A percentile compares a stretch with the other conserved stretches of the same genome.
These are phyloP conservation scores for Peromyscus aztecus DNA, from an alignment of 2,797 vertebrate species.

Conservation along the genomic window DNA sequence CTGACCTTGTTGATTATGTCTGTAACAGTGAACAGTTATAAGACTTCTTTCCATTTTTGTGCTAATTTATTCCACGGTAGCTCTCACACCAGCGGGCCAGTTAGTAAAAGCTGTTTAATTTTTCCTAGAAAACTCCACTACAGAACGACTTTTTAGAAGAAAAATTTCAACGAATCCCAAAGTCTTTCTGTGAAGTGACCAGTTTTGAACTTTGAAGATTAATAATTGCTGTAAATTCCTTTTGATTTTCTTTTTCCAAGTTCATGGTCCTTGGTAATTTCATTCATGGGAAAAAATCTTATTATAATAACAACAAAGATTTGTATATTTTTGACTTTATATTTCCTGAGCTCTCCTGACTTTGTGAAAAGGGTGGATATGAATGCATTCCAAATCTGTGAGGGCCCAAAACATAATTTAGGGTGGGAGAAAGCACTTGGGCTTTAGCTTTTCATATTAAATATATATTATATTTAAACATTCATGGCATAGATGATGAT, in stretches of 20 bases:
- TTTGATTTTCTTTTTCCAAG: conserved; percentile 85
- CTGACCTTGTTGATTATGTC: conserved; percentile 97
- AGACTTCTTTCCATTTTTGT: conserved; percentile 90
- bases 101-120: conserved; percentile 92
- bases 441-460: conserved; percentile 91
- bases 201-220: conserved; percentile 90
- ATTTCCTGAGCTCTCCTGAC: conserved; percentile 90
- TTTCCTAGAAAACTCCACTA: conserved; percentile 91
- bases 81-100: conserved; percentile 92
- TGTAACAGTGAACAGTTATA: conserved; percentile 97
- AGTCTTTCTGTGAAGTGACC: conserved; percentile 91
- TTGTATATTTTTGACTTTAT: conserved; percentile 93
- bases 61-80: conserved; percentile 93
- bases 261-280: conserved; percentile 90
- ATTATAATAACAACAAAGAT: conserved; percentile 89
- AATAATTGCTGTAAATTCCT: conserved; percentile 90
- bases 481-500: conserved; percentile 90
- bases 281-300: conserved; percentile 89
- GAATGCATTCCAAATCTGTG: conserved; percentile 90
- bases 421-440: conserved; percentile 89
- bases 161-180: conserved; percentile 89
- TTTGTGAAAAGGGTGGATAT: conserved; percentile 88
- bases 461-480: conserved; percentile 92
- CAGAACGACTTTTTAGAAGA: conserved; percentile 92
- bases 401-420: conserved; percentile 88